Conservation (phyloP, 2,113 vertebrate genomes). For the Pelmatolapia mariae region DNA sequence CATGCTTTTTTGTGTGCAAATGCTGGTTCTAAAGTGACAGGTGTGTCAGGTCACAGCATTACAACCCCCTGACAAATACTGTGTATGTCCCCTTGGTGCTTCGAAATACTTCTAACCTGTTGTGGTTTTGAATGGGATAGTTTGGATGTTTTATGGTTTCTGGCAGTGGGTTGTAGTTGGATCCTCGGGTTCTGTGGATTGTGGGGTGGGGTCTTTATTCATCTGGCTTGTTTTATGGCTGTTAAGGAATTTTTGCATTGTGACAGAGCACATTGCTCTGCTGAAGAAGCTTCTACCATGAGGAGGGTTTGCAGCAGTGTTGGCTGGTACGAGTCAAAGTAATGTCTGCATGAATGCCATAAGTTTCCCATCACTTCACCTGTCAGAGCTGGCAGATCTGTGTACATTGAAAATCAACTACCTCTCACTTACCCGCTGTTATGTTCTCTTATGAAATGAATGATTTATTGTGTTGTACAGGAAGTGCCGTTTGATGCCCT, state of each 20-base stretch:
- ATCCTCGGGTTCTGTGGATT: not conserved
- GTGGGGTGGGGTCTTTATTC: not conserved
- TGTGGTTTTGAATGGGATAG: not conserved
- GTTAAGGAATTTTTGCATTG: not conserved
- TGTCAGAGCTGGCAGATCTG: not conserved
- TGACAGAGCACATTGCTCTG: not conserved
- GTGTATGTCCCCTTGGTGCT: not conserved
- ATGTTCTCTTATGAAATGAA: not conserved
- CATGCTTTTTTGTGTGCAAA: not conserved
- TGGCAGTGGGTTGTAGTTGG: not conserved
- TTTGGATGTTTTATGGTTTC: not conserved
- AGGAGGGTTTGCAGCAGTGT: not conserved
- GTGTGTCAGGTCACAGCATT: not conserved
- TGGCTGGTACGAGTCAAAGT: not conserved
- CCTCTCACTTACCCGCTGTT: not conserved
- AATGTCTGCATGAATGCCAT: not conserved
- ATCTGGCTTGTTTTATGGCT: rapidly evolving
- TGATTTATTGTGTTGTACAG: not conserved
- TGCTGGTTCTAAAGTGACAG: not conserved
- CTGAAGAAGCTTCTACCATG: not conserved
- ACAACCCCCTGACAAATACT: not conserved
- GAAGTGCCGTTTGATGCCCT: slow-evolving; percentile 83
- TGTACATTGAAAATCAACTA: not conserved
- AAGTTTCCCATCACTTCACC: not conserved
- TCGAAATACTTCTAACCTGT: not conserved